Base-by-base conservation (phyloP, 2,888 invertebrate genomes). In the Drosophila recens region DNA sequence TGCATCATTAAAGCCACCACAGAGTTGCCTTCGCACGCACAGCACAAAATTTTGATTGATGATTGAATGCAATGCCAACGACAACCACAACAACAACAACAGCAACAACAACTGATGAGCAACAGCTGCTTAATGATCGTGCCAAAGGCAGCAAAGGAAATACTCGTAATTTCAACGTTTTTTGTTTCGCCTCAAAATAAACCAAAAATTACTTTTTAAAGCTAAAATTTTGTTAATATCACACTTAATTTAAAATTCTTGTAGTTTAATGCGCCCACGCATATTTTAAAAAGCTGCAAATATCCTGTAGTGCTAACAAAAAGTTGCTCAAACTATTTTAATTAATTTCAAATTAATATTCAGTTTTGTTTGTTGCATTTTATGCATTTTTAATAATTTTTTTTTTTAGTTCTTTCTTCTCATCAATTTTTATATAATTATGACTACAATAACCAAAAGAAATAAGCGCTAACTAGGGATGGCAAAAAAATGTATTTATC, bases 71-170 rank as follows among this genome's bases (percentile, higher is more conserved):
- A 87, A 61, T 64, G 64, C 45, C 72, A 78, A 17, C 63, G 59
- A 38, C 72, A 75, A 27, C 63, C 54, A 51, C 40, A 43, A 13
- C 59, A 61, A 33, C 45, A 67, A 56, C 77, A 59, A 20, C 69
- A 67, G 48, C 56, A 62, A 40, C 40, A 52, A 27, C 67, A 63
- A 57, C 72, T 72, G 77, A 79, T 76, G 80, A 80, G 72, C 79
- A 79, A 80, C 80, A 87, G 87, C 89, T 87, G 89, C 87, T 85
- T 87, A 85, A 85, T 85, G 87, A 89, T 87, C 79, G 43, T 67
- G 71, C 71, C 52, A 58, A 63, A 65, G 79, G 67, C 71, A 64
- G 63, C 61, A 71, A 71, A 66, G 53, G 65, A 78, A 72, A 72
- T 62, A 38, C 38, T 38, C 38, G n/a, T n/a, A 59, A 79, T 66